Base-by-base conservation (phyloP, 2,888 invertebrate species). In the Cecidostiba fungosa region DNA sequence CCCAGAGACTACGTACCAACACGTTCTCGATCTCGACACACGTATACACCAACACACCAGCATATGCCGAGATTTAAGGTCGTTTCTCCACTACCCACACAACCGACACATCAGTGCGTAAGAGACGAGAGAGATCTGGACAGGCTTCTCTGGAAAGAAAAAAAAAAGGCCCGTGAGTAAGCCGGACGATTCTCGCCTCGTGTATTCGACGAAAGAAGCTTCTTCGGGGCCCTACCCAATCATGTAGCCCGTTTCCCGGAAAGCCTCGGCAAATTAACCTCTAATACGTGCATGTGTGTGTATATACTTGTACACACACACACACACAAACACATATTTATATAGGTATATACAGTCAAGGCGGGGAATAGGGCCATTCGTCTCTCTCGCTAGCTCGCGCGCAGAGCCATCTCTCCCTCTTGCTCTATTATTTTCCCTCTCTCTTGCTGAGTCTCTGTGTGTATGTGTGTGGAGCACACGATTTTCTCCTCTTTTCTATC, bases 381-480 rank as follows among this genome's bases (percentile, higher is more conserved):
- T 50, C 47, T 76, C 74, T 54, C 50, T 81, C 77, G 26, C 16
- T 74, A n/a, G 54, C 80, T 54, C 77, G 74, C 39, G 79, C 74
- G 79, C 70, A n/a, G 70, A 50, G 50, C 66, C 54, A 76, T 73
- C 80, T 82, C 14, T 66, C 50, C 85, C 87, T 82, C 79, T 32
- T 77, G 47, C 66, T 32, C 74, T 86, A 73, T 73, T 85, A 85
- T 85, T 82, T 78, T 66, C 79, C 74, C 70, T 81, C 54, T 19
- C n/a, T 14, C 39, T 62, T n/a, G 3, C 29, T 47, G 10, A 26
- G 26, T 26, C n/a, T 32, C 14, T 32, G 6, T 26, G 16, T 36
- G n/a, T 19, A 10, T 59, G 54, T 23, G 1, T 5, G 54, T 6
- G 54, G 23, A n/a, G n/a, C 54, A 39, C 54, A 39, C 43, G 72